A percentile compares a stretch with the other conserved stretches of the same genome.
Conservation (phyloP, 2,797 vertebrate genomes). For the Clamator glandarius region DNA sequence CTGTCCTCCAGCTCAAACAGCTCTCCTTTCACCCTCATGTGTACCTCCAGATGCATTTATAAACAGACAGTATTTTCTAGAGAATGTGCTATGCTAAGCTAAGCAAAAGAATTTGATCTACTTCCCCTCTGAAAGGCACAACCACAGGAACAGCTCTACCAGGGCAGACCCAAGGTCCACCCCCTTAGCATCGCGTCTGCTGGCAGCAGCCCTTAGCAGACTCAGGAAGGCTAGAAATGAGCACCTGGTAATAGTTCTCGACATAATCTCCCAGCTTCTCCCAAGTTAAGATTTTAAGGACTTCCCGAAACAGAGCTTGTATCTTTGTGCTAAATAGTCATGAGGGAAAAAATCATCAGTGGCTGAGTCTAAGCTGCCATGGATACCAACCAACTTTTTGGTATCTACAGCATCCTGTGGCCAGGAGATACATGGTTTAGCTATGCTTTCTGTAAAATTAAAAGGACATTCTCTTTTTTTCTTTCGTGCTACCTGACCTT, state of each 20-base stretch:
- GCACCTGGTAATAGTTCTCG: not conserved
- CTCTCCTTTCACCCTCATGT: not conserved
- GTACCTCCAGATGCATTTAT: not conserved
- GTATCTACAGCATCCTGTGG: not conserved
- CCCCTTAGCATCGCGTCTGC: not conserved
- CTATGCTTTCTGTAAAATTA: not conserved
- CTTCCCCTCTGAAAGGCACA: not conserved
- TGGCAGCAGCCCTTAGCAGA: not conserved
- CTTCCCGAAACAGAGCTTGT: not conserved
- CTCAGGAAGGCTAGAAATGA: not conserved
- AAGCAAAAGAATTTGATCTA: not conserved
- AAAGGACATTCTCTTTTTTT: not conserved
- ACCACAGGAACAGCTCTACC: not conserved
- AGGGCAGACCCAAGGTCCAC: not conserved
- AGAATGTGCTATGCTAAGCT: not conserved
- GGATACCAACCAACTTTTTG: not conserved
- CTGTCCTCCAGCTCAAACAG: not conserved
- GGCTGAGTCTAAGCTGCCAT: not conserved
- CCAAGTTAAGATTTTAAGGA: not conserved
- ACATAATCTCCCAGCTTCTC: not conserved
- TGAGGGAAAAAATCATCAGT: not conserved
- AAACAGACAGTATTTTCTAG: not conserved
- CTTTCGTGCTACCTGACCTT: not conserved
- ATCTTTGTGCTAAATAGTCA: not conserved
- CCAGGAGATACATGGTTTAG: not conserved